phyloP scores from a whole-genome alignment of 2,797 vertebrate genomes.

The Hydrophis major region DNA sequence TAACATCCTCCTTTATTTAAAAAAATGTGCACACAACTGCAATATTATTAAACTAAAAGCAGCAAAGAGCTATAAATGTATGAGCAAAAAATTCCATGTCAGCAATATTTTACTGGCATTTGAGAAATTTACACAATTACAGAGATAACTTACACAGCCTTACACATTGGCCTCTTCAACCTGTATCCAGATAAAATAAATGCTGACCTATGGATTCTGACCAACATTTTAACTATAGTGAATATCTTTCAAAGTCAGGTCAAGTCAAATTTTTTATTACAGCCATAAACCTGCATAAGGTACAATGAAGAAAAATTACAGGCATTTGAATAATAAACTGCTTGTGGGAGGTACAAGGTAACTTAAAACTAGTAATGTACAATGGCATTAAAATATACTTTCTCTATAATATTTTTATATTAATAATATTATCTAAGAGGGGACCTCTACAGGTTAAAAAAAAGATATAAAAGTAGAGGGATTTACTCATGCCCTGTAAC shows the following conservation, averaged over 20 bases:
- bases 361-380: not conserved
- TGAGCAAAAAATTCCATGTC: constrained; percentile 33
- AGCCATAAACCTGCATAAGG: not conserved
- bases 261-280: not conserved
- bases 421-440: not conserved
- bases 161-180: constrained; percentile 38
- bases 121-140: constrained; percentile 45
- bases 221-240: not conserved
- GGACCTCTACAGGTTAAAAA: not conserved
- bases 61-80: constrained; percentile 39
- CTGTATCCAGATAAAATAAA: constrained; percentile 31
- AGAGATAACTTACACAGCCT: constrained; percentile 21
- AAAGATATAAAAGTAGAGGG: not conserved
- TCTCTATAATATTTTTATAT: not conserved
- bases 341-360: not conserved
- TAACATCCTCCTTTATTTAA: constrained; percentile 28
- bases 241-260: not conserved
- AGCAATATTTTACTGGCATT: constrained; percentile 35
- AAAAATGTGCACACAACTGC: not conserved
- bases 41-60: constrained; percentile 45
- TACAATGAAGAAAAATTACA: not conserved
- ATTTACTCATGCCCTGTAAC: not conserved
- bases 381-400: not conserved
- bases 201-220: not conserved
- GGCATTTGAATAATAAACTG: not conserved